Evolutionary conservation across 2,888 invertebrate genomes (phyloP), one percentile per base, ranked within the genome.

Genomic region (Lithosia quadra): DNA sequence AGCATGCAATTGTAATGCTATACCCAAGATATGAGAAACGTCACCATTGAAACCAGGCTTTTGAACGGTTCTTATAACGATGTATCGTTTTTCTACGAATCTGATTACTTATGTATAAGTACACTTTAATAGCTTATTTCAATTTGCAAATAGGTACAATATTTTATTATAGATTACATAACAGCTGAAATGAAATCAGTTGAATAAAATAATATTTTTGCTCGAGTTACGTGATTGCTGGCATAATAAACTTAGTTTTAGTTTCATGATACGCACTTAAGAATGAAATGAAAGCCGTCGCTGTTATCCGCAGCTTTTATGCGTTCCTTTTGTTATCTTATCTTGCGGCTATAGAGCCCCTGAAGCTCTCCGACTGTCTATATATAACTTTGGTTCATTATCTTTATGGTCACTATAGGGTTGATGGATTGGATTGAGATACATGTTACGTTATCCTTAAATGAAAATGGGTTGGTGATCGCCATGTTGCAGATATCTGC

Each of bases 281-380:
- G 15, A 22, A 13, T 5, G 21, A 22, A 28, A 71, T 43, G 60
- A 73, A 74, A 77, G 76, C 73, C 72, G 71, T 68, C 63, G 55
- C 36, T 69, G 68, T 72, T 71, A 81, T 72, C 75, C 75, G 67
- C 71, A 74, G 71, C 67, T 76, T 77, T 78, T 80, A 76, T 80
- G 78, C 75, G 75, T 80, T 78, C 75, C 75, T 73, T 78, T 81
- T 79, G 80, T 82, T 87, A 84, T 86, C 85, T 87, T 80, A 88
- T 88, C 85, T 77, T 62, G 70, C 72, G 74, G 81, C 78, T 76
- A 82, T 80, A 78, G 72, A 75, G 21, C 76, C 77, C 71, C 69
- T 69, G 70, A 67, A 75, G 74, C 72, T 77, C 74, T 83, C 81
- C 83, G 82, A 83, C 24, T 49, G 24, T 84, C 79, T 80, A 78